Evolutionary conservation across 2,888 invertebrate species (phyloP).

Genomic region (Sinelater perroti): DNA sequence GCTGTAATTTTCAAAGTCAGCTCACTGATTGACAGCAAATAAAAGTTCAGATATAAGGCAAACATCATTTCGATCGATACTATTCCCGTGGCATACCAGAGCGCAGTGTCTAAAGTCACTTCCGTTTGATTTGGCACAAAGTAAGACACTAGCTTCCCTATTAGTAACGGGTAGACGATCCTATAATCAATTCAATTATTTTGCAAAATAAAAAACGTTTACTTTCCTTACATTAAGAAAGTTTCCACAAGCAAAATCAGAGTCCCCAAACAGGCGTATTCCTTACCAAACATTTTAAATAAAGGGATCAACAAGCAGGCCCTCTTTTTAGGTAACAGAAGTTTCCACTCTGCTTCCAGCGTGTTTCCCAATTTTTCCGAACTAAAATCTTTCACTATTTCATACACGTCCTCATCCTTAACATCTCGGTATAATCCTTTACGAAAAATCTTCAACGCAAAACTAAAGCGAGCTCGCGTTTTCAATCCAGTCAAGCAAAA

Average conservation of each 20-base stretch:
- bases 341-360: conserved; percentile 56
- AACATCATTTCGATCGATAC: conserved; percentile 66
- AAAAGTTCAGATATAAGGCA: conserved; percentile 74
- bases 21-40: conserved; percentile 75
- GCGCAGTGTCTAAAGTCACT: conserved; percentile 66
- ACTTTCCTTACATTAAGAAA: neutral
- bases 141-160: conserved; percentile 73
- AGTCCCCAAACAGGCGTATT: conserved; percentile 26
- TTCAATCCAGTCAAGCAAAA: neutral
- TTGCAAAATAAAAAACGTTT: conserved; percentile 6
- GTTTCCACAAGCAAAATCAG: neutral
- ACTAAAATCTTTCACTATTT: conserved; percentile 63
- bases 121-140: conserved; percentile 66
- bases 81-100: conserved; percentile 74
- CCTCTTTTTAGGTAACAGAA: conserved; percentile 37
- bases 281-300: conserved; percentile 30
- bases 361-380: conserved; percentile 62
- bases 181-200: conserved; percentile 57
- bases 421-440: conserved; percentile 72
- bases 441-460: conserved; percentile 72
- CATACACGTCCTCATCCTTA: conserved; percentile 68
- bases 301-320: conserved; percentile 5
- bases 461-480: conserved; percentile 59
- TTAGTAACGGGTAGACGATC: conserved; percentile 69
- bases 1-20: conserved; percentile 76